Evolutionary conservation across 2,797 vertebrate genomes (phyloP), one percentile per base, ranked within the genome.

Genomic region (Tarsius wallacei): DNA sequence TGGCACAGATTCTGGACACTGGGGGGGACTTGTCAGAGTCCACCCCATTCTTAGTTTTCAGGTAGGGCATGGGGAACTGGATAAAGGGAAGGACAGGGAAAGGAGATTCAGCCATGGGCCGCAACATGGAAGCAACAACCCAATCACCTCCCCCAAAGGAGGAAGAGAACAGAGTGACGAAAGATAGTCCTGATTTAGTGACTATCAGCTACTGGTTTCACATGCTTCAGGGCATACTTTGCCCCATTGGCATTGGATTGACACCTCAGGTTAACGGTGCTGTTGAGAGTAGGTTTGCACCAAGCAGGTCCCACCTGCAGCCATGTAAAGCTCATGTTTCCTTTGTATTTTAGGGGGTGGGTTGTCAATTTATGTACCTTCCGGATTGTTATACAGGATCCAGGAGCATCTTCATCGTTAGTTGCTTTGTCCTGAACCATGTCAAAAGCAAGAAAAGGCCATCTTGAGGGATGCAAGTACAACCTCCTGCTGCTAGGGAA

Each of bases 381-480:
- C 74, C 87, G 36, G 21, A 31, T 42, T 42, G 42, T 59, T 17
- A 11, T 51, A 28, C 6, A 59, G 49, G 42, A 87, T 68, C 63
- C 77, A 59, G 49, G 55, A 59, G 59, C 59, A 74, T 14, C 31
- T 63, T 33, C 31, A 2, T 70, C 87, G 33, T 83, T 90, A 22
- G 13, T 3, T 68, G 22, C 61, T 42, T 42, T 59, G 74, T 33
- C 66, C 68, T 63, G 57, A 80, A 26, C 76, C 31, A 26, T 17
- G 28, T 81, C 49, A 47, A 71, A 71, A 53, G 42, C 14, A 49
- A 13, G 26, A 24, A 86, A 53, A 33, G 24, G 13, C 5, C 24
- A 10, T 73, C 74, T 68, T 0, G 5, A 31, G 12, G 19, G 17
- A 17, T 42, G 31, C 7, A 28, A 11, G 7, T 51, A 4, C 1